Evolutionary conservation across 1,140 invertebrate species (phyloP).

Genomic region (Pogonognathellus flavescens): DNA sequence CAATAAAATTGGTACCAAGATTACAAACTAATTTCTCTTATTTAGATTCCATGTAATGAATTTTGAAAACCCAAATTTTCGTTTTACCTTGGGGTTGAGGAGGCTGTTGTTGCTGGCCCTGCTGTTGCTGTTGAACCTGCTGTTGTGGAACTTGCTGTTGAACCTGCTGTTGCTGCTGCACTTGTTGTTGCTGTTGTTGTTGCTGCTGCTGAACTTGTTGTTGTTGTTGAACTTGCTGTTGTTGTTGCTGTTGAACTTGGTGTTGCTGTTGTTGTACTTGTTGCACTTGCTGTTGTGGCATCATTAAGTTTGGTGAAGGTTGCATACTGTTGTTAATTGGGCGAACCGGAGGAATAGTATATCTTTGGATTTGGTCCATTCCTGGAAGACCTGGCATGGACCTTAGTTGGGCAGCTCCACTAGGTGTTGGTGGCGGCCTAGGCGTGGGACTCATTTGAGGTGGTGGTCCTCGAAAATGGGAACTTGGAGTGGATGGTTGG

Average conservation of each 20-base stretch:
- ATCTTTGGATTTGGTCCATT: slow-evolving; percentile 66
- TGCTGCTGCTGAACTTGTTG: slow-evolving; percentile 61
- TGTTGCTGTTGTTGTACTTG: slow-evolving; percentile 56
- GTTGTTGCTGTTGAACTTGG: slow-evolving; percentile 46
- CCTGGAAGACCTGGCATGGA: slow-evolving; percentile 71
- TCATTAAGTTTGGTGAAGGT: slow-evolving; percentile 85
- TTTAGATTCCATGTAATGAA: no score
- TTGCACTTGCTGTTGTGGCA: slow-evolving; percentile 70
- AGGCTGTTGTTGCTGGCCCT: no score
- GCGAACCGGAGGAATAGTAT: slow-evolving; percentile 58
- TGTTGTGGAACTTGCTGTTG: not conserved
- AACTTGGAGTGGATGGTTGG: slow-evolving; percentile 46
- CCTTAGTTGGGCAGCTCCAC: slow-evolving; percentile 69
- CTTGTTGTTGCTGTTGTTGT: not conserved
- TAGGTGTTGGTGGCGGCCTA: slow-evolving; percentile 72
- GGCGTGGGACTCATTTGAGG: slow-evolving; percentile 69
- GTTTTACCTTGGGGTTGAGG: no score
- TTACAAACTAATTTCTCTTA: no score
- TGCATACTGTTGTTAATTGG: slow-evolving; percentile 79
- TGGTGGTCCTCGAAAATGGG: slow-evolving; percentile 52
- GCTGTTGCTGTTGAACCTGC: no score
- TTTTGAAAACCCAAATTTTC: no score
- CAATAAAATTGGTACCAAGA: no score
- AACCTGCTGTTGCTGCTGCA: not conserved
- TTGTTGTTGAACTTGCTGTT: not conserved